Conservation (phyloP, 2,888 invertebrate species). For the Microctonus hyperodae region DNA sequence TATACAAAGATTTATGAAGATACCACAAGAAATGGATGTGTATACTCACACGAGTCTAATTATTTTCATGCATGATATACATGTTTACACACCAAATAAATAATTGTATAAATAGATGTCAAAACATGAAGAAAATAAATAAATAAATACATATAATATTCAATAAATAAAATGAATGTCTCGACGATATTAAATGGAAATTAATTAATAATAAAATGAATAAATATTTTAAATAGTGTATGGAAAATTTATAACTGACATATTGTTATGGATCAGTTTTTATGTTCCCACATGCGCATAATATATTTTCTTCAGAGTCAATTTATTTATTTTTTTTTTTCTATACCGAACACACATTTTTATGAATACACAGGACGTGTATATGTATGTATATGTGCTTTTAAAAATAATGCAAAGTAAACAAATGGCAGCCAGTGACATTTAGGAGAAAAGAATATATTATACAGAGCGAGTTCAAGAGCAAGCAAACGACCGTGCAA, state of each 20-base stretch:
- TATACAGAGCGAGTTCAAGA: neutral
- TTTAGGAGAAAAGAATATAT: slow-evolving; percentile 7
- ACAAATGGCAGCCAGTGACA: slow-evolving; percentile 8
- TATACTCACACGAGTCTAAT: too few relatives aligned
- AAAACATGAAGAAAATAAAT: too few relatives aligned
- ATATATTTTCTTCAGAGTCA: slow-evolving; percentile 36
- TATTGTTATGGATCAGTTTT: slow-evolving; percentile 9
- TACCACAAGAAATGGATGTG: neutral
- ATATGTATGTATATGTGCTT: neutral
- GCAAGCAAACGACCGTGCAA: neutral
- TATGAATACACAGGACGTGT: slow-evolving; percentile 34
- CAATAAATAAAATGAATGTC: too few relatives aligned
- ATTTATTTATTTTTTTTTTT: slow-evolving; percentile 23
- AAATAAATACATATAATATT: too few relatives aligned
- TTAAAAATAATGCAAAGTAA: neutral
- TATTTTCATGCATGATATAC: too few relatives aligned
- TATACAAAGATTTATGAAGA: neutral
- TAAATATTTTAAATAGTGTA: too few relatives aligned
- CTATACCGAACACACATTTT: slow-evolving; percentile 28
- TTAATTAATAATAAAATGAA: too few relatives aligned
- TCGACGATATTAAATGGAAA: too few relatives aligned
- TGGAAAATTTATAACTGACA: slow-evolving; percentile 4
- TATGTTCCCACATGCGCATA: neutral
- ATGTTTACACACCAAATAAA: too few relatives aligned
- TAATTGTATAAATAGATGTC: neutral